phyloP scores from a whole-genome alignment of 2,797 vertebrate species.

The Sarcophilus harrisii region DNA sequence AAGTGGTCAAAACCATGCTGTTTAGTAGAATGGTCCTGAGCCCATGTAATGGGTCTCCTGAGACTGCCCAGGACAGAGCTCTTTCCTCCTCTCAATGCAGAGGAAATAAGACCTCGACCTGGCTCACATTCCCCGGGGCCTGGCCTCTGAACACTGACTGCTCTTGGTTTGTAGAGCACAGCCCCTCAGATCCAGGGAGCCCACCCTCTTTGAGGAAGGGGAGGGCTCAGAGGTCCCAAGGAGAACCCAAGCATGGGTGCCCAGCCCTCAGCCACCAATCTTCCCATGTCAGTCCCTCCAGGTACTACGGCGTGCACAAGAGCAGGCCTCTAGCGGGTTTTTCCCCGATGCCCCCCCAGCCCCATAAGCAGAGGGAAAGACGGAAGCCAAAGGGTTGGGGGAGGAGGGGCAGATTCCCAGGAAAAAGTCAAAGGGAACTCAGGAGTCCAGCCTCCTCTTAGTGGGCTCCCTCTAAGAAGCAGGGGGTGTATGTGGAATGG shows the following conservation, averaged over 20 bases:
- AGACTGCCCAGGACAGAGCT: background rate
- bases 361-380: conserved; percentile 9
- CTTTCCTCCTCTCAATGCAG: background rate
- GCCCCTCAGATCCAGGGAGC: background rate
- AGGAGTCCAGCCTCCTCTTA: background rate
- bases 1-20: background rate
- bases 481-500: background rate
- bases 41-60: background rate
- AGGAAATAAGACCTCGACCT: background rate
- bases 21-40: background rate
- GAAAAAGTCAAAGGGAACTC: conserved; percentile 5
- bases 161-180: background rate
- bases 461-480: background rate
- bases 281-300: background rate
- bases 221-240: background rate
- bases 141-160: background rate
- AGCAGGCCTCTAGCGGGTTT: background rate
- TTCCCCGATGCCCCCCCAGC: background rate
- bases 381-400: background rate
- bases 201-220: background rate
- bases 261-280: background rate
- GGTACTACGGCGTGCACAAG: background rate
- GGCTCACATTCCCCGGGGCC: background rate
- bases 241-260: background rate
- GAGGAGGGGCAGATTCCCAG: background rate